A percentile compares a stretch with the other conserved stretches of the same genome.
phyloP scores from a whole-genome alignment of 2,888 invertebrate species.

The Noctuana brunneofusca region DNA sequence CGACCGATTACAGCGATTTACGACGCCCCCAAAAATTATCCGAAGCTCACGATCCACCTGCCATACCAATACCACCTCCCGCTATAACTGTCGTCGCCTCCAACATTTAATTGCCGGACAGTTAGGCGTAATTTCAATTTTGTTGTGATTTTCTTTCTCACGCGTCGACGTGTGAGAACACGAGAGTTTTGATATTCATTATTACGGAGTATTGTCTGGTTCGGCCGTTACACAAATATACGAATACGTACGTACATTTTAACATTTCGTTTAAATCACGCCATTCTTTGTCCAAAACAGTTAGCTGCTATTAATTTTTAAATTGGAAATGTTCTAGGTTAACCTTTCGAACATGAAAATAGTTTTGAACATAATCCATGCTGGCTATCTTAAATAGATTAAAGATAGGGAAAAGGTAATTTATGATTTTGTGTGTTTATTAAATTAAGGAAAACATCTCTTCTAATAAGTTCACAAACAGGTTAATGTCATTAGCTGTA shows the following conservation, averaged over 20 bases:
- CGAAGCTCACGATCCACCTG: slow-evolving; percentile 76
- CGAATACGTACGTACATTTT: slow-evolving; percentile 5
- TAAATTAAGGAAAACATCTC: too few species aligned
- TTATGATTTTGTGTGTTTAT: too few species aligned
- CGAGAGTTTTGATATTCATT: slow-evolving; percentile 60
- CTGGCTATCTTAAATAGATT: background rate
- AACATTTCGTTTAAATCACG: background rate
- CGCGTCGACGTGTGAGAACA: slow-evolving; percentile 73
- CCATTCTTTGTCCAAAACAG: background rate
- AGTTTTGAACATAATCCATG: background rate
- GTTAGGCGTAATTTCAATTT: slow-evolving; percentile 67
- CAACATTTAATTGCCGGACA: slow-evolving; percentile 73
- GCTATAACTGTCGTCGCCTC: slow-evolving; percentile 73
- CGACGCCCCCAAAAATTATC: slow-evolving; percentile 58
- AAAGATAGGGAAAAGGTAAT: background rate
- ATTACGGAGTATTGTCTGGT: slow-evolving; percentile 48
- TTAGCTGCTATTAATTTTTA: background rate
- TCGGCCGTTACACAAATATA: slow-evolving; percentile 65
- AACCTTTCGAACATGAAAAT: background rate
- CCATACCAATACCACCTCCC: slow-evolving; percentile 51
- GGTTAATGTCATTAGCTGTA: too few species aligned
- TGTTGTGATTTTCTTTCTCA: slow-evolving; percentile 71
- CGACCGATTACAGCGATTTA: slow-evolving; percentile 74
- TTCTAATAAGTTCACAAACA: too few species aligned
- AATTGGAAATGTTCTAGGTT: background rate